Evolutionary conservation across 2,888 invertebrate genomes (phyloP).

Genomic region (Osmoderma eremita): DNA sequence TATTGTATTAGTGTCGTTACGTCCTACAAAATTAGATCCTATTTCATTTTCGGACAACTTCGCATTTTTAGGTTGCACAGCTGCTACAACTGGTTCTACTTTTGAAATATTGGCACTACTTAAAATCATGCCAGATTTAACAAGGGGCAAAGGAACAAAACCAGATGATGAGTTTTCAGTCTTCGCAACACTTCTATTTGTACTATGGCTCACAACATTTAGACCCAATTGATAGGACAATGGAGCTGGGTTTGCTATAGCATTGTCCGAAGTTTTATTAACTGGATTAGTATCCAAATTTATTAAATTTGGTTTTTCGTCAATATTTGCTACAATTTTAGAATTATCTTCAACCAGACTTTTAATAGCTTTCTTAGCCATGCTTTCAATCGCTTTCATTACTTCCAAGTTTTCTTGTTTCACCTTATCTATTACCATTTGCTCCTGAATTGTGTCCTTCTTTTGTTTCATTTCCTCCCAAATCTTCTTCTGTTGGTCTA

Average conservation of each 20-base stretch:
- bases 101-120: constrained; percentile 22
- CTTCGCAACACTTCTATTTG: constrained; percentile 5
- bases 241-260: constrained; percentile 38
- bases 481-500: constrained; percentile 75
- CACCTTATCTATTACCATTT: constrained; percentile 43
- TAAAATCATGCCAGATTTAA: constrained; percentile 32
- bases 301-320: background rate
- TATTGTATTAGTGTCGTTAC: no score
- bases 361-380: constrained; percentile 59
- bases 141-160: constrained; percentile 41
- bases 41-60: background rate
- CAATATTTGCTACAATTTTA: constrained; percentile 12
- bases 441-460: constrained; percentile 65
- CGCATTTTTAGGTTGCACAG: no score
- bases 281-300: constrained; percentile 11
- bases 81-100: background rate
- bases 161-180: background rate
- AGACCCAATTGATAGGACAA: constrained; percentile 45
- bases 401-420: constrained; percentile 48
- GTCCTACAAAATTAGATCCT: no score
- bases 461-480: constrained; percentile 67
- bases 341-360: constrained; percentile 29
- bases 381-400: constrained; percentile 58
- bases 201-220: constrained; percentile 21
- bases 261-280: background rate